These are phyloP conservation scores for Pyrocephalus nanus DNA, from an alignment of 2,797 vertebrate genomes.

Conservation along the genomic window DNA sequence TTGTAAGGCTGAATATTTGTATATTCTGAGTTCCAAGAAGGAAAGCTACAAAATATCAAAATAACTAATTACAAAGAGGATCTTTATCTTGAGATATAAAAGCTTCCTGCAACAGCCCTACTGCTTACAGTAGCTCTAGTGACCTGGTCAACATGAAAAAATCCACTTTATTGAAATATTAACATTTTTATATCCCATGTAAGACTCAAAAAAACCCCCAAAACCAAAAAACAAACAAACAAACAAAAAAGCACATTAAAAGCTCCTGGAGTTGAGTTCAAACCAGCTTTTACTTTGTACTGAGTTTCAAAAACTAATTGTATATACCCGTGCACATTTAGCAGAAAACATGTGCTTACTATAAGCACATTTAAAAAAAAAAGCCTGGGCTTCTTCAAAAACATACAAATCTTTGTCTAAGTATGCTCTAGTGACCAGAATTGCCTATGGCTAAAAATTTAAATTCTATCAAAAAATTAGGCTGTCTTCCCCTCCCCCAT, in stretches of 20 bases:
- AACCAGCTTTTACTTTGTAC: background rate
- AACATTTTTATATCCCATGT: background rate
- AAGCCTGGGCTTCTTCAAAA: background rate
- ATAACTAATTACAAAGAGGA: slow-evolving; percentile 28
- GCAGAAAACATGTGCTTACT: background rate
- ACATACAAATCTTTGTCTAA: background rate
- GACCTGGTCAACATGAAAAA: slow-evolving; percentile 5
- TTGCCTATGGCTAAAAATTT: background rate
- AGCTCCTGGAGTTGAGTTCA: background rate
- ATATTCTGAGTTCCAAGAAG: background rate
- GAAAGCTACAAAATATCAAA: slow-evolving; percentile 27
- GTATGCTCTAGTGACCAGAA: background rate
- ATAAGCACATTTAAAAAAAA: background rate
- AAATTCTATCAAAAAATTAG: background rate
- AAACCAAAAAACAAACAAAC: too few relatives aligned
- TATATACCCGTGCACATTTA: background rate
- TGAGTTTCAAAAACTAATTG: background rate
- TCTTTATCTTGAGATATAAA: slow-evolving; percentile 25
- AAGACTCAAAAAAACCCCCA: background rate
- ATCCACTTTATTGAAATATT: background rate
- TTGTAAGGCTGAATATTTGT: background rate
- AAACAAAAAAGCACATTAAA: background rate
- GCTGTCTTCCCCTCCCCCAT: background rate
- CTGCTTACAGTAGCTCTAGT: background rate
- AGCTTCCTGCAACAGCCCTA: background rate